Evolutionary conservation across 2,113 vertebrate genomes (phyloP), one percentile per base, ranked within the genome.

Genomic region (Micromys minutus): DNA sequence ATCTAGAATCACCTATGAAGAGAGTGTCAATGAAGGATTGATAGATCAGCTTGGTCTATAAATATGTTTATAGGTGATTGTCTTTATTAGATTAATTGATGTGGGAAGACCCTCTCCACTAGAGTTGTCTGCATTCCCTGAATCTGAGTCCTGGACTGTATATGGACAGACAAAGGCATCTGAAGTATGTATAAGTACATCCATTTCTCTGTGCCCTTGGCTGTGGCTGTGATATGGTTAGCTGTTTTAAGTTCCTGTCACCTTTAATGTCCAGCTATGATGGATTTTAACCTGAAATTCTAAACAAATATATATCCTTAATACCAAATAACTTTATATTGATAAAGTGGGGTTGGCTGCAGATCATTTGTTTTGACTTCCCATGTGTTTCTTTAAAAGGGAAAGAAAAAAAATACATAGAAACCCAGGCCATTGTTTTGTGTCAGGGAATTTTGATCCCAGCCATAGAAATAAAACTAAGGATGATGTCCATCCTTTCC

Each of bases 281-380:
- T 63, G 26, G 39, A 63, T 31, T 84, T 39, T 63, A 84, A 63
- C 39, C 59, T 63, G 81, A 26, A 63, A 63, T 63, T 63, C 24
- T 31, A 8, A 63, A 39, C n/a, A 29, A 63, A 63, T 45, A 84
- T 6, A 63, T 31, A 99, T 99, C 99, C 96, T 99, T 99, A 65
- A 99, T 93, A 97, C 99, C 99, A 39, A 99, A 98, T 90, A 99
- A 99, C 5, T 97, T 94, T 12, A 98, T 99, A 94, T 98, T 99
- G 98, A 99, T 97, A 95, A 99, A 99, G n/a, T 99, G 98, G 0
- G 99, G 99, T 86, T 99, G 98, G 1, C 99, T 98, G 0, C 99
- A 98, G 97, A 90, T 99, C 99, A 0, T 99, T 99, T 10, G 99
- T 99, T 97, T 99, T 99, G 87, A 99, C 98, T 93, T 98, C 99